Evolutionary conservation across 2,797 vertebrate species (phyloP).

Genomic region (Chelon auratus): DNA sequence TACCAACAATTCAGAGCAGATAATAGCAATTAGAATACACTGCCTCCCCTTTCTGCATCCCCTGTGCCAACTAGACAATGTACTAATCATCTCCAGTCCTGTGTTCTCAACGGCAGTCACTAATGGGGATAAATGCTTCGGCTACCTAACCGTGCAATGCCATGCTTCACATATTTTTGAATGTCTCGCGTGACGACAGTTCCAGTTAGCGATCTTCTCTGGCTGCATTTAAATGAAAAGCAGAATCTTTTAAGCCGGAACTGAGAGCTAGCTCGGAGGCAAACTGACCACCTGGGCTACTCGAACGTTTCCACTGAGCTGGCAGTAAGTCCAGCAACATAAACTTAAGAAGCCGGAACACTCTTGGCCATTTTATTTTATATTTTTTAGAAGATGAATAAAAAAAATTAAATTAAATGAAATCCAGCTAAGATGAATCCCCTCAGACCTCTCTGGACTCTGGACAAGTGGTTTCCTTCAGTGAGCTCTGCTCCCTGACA

Average conservation of each 20-base stretch:
- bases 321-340: conserved; percentile 2
- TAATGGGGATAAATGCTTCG: conserved; percentile 22
- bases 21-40: conserved; percentile 5
- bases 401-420: conserved; percentile 37
- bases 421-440: conserved; percentile 19
- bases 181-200: not conserved
- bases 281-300: conserved; percentile 28
- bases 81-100: conserved; percentile 9
- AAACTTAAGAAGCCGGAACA: conserved; percentile 19
- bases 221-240: not conserved
- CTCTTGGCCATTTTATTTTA: conserved; percentile 20
- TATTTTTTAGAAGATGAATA: conserved; percentile 26
- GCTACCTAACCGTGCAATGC: not conserved
- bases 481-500: conserved; percentile 13
- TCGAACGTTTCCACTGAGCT: conserved; percentile 4
- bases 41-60: not conserved
- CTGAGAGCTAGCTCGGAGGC: not conserved
- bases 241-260: not conserved
- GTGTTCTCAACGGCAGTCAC: conserved; percentile 5
- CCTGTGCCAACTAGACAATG: conserved; percentile 1
- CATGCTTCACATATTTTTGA: conserved; percentile 20
- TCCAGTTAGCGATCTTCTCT: not conserved
- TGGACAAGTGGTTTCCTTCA: conserved; percentile 3
- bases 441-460: not conserved
- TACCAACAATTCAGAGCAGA: not conserved